A percentile compares a stretch with the other conserved stretches of the same genome.
Evolutionary conservation across 2,888 invertebrate genomes (phyloP).

Genomic region (Drosophila anomalipes): DNA sequence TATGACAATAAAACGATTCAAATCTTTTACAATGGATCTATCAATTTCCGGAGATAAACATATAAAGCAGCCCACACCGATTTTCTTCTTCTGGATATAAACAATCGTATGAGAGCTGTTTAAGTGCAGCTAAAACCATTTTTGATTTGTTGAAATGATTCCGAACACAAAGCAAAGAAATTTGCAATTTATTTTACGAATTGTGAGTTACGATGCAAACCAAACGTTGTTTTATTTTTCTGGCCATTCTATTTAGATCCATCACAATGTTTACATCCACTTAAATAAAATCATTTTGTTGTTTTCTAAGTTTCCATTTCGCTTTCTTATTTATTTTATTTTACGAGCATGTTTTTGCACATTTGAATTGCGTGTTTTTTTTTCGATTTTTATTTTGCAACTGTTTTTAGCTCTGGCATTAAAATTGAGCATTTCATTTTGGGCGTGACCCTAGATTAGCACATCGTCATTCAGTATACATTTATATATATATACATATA

Average conservation of each 20-base stretch:
- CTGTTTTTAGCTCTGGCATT: slow-evolving; percentile 16
- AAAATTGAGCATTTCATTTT: slow-evolving; percentile 42
- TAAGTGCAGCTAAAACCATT: background rate
- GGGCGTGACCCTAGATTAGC: slow-evolving; percentile 55
- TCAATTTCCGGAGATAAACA: slow-evolving; percentile 32
- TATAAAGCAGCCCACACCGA: background rate
- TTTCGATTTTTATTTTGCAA: slow-evolving; percentile 5
- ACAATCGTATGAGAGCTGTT: slow-evolving; percentile 7
- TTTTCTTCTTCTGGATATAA: slow-evolving; percentile 8
- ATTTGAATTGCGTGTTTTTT: slow-evolving; percentile 24
- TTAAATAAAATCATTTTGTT: slow-evolving; percentile 59
- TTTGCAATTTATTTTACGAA: slow-evolving; percentile 32
- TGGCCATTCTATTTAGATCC: slow-evolving; percentile 38
- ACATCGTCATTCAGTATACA: slow-evolving; percentile 19
- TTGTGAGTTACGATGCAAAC: slow-evolving; percentile 30
- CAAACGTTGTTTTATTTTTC: slow-evolving; percentile 29
- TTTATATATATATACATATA: background rate
- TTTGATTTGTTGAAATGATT: slow-evolving; percentile 27
- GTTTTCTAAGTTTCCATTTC: slow-evolving; percentile 16
- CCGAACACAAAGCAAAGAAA: slow-evolving; percentile 15
- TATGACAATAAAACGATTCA: slow-evolving; percentile 14
- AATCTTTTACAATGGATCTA: slow-evolving; percentile 11
- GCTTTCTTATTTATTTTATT: slow-evolving; percentile 32
- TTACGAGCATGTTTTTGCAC: slow-evolving; percentile 40
- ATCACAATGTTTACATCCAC: slow-evolving; percentile 58